Evolutionary conservation across 2,113 vertebrate genomes (phyloP).

Genomic region (Struthio camelus): DNA sequence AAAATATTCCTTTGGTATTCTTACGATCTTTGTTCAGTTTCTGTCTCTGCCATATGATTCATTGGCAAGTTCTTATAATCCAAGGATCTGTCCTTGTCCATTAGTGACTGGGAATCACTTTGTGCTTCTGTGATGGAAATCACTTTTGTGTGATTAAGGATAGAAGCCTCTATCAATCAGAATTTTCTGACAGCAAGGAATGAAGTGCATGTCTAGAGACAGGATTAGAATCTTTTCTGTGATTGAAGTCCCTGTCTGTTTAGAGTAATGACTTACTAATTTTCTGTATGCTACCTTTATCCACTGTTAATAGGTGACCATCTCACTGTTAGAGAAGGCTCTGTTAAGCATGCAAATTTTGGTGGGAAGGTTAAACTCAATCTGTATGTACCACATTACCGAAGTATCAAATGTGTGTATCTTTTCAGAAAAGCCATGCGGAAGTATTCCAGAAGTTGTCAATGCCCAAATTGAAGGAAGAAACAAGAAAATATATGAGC

Average conservation of each 20-base stretch:
- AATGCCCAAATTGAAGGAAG: conserved; percentile 7
- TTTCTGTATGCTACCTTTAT: background rate
- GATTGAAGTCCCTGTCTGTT: background rate
- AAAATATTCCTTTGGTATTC: background rate
- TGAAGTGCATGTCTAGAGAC: background rate
- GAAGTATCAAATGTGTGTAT: background rate
- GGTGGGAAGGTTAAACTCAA: background rate
- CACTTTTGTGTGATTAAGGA: background rate
- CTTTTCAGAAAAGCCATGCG: conserved; percentile 41
- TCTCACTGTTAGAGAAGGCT: background rate
- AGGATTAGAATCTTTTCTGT: too few species aligned
- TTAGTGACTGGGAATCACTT: background rate
- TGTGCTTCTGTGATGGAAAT: background rate
- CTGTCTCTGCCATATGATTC: background rate
- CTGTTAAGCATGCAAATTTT: background rate
- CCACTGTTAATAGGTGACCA: background rate
- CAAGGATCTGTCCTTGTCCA: background rate
- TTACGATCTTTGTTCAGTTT: background rate
- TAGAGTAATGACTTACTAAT: background rate
- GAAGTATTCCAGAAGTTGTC: conserved; percentile 21
- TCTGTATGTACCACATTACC: background rate
- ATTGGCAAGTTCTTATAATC: background rate
- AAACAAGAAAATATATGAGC: background rate
- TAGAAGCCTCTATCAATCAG: background rate
- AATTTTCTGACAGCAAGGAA: background rate